Conservation (phyloP, 2,113 vertebrate species). For the Pterocles burchelli region DNA sequence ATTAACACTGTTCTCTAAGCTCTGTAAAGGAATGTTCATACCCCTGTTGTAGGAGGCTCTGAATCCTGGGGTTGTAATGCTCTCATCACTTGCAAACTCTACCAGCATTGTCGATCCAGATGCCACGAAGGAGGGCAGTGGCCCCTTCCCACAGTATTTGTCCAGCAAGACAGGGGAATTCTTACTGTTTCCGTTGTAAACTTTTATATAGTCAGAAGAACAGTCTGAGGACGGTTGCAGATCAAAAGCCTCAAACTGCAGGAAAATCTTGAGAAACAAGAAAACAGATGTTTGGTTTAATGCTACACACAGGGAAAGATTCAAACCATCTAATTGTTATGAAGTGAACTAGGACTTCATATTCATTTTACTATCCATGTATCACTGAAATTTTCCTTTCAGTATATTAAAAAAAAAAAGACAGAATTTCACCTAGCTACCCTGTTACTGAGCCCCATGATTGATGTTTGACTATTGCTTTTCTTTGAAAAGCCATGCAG, state of each 20-base stretch:
- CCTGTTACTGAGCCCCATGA: neutral
- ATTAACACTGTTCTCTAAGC: neutral
- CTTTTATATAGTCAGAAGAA: constrained; percentile 64
- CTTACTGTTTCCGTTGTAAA: constrained; percentile 65
- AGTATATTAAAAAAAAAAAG: neutral
- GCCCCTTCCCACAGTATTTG: constrained; percentile 51
- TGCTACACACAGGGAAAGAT: neutral
- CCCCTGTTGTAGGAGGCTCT: constrained; percentile 64
- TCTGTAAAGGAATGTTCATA: neutral
- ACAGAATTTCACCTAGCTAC: neutral
- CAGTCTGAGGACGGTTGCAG: constrained; percentile 55
- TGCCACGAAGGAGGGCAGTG: constrained; percentile 44
- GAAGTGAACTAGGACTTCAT: neutral
- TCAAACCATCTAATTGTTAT: neutral
- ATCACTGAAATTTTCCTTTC: neutral
- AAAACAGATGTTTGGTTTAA: neutral
- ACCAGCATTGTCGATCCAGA: constrained; percentile 51
- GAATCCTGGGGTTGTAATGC: constrained; percentile 59
- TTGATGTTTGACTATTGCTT: neutral
- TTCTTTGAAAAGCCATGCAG: neutral
- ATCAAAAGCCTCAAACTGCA: constrained; percentile 67
- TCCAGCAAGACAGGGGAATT: constrained; percentile 56
- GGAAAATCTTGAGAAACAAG: constrained; percentile 52
- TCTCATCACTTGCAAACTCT: constrained; percentile 59
- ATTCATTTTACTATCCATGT: neutral